phyloP scores from a whole-genome alignment of 2,113 vertebrate genomes.

The Zosterops lateralis region DNA sequence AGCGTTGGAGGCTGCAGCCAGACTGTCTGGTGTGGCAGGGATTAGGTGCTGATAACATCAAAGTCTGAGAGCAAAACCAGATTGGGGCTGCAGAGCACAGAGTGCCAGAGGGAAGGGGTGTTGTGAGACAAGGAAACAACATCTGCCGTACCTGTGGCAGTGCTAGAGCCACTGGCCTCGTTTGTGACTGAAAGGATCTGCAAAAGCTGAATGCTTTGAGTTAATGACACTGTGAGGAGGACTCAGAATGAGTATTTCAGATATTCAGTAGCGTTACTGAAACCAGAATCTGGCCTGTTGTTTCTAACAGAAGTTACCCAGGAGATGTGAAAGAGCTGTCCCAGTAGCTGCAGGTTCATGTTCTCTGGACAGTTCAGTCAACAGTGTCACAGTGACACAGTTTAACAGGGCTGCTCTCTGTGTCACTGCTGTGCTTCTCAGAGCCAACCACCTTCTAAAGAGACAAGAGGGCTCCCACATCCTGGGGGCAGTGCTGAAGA shows the following conservation, averaged over 20 bases:
- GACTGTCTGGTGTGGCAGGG: conserved; percentile 36
- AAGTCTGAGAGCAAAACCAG: conserved; percentile 39
- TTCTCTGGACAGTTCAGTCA: not conserved
- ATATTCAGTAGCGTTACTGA: not conserved
- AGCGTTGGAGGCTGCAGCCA: not conserved
- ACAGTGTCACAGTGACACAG: not conserved
- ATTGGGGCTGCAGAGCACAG: not conserved
- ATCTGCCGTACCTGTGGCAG: not conserved
- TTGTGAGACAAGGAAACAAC: not conserved
- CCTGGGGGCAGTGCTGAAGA: not conserved
- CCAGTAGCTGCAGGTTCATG: not conserved
- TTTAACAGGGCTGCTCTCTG: not conserved
- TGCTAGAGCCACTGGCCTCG: not conserved
- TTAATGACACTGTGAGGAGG: not conserved
- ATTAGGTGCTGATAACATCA: conserved; percentile 50
- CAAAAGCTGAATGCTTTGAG: not conserved
- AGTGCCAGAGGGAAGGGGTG: not conserved
- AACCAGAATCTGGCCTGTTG: not conserved
- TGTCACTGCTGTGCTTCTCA: not conserved
- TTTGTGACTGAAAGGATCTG: not conserved
- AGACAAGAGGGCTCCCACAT: not conserved
- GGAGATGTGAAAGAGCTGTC: not conserved
- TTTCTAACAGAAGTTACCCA: not conserved
- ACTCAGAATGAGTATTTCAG: not conserved
- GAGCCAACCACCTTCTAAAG: not conserved